Conservation (phyloP, 2,113 vertebrate genomes). For the Noturus placidus region DNA sequence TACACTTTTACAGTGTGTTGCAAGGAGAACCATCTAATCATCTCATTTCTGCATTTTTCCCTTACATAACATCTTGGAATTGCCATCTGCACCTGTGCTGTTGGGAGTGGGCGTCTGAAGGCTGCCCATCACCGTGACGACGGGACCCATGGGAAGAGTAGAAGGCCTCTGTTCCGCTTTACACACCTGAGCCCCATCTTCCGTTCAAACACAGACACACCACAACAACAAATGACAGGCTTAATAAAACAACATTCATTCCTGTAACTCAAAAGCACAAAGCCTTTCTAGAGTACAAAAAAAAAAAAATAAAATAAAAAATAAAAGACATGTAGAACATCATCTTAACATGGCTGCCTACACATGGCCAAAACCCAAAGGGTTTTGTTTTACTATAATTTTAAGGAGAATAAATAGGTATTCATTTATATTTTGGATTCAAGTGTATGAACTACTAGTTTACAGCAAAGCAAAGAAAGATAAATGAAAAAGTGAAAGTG, state of each 20-base stretch:
- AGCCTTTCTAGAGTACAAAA: background rate
- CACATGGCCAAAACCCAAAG: slow-evolving; percentile 2
- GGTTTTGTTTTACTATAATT: background rate
- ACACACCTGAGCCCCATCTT: slow-evolving; percentile 89
- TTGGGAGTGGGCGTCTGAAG: slow-evolving; percentile 96
- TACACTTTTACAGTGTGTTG: background rate
- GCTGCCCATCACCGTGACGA: slow-evolving; percentile 89
- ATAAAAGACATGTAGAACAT: no score
- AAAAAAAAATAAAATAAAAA: no score
- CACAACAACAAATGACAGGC: background rate
- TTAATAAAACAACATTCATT: background rate
- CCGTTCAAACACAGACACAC: slow-evolving; percentile 29
- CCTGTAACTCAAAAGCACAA: background rate
- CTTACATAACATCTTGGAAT: slow-evolving; percentile 12
- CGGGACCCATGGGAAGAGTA: slow-evolving; percentile 88
- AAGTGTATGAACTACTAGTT: background rate
- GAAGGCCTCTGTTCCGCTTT: slow-evolving; percentile 96
- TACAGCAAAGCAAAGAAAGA: background rate
- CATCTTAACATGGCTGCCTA: background rate
- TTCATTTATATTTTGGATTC: background rate
- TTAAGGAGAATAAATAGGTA: background rate
- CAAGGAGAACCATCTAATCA: background rate
- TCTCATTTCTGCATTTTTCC: background rate
- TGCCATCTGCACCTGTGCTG: slow-evolving; percentile 85
- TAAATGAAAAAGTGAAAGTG: background rate